Evolutionary conservation across 2,888 invertebrate species (phyloP).

Genomic region (Epistrophe eligans): DNA sequence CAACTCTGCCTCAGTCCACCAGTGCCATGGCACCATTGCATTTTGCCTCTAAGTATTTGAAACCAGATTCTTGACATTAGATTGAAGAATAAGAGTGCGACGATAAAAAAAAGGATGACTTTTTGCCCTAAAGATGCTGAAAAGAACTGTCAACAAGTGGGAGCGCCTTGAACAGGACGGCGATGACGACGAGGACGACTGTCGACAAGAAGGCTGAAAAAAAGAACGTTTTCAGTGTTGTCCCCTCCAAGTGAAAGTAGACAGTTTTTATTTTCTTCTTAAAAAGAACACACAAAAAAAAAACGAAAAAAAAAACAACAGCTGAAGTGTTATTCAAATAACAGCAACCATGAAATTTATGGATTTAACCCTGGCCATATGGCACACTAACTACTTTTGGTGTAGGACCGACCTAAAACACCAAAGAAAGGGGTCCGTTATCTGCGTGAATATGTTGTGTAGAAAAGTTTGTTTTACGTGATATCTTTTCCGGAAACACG

Average conservation of each 20-base stretch:
- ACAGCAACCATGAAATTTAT: conserved; percentile 66
- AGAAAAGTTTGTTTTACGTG: conserved; percentile 35
- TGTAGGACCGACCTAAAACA: neutral
- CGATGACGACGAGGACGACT: neutral
- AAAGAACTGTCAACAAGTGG: conserved; percentile 72
- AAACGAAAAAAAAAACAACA: conserved; percentile 1
- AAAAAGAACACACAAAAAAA: neutral
- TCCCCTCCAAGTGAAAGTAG: conserved; percentile 38
- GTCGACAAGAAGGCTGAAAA: conserved; percentile 21
- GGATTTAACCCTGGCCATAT: conserved; percentile 65
- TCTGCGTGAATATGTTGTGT: conserved; percentile 17
- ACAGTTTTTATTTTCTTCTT: conserved; percentile 9
- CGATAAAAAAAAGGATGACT: conserved; percentile 20
- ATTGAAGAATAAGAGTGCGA: conserved; percentile 58
- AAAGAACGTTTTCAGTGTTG: conserved; percentile 17
- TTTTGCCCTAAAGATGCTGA: conserved; percentile 46
- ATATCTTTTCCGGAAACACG: conserved; percentile 33
- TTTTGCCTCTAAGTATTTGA: conserved; percentile 17
- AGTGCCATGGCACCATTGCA: conserved; percentile 1
- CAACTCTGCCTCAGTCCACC: neutral
- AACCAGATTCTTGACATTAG: conserved; percentile 68
- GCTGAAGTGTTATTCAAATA: conserved; percentile 68
- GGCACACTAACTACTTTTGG: conserved; percentile 33
- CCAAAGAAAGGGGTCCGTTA: conserved; percentile 19
- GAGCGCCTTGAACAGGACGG: conserved; percentile 45